Evolutionary conservation across 1,140 invertebrate species (phyloP).

Genomic region (Saccostrea cuccullata): DNA sequence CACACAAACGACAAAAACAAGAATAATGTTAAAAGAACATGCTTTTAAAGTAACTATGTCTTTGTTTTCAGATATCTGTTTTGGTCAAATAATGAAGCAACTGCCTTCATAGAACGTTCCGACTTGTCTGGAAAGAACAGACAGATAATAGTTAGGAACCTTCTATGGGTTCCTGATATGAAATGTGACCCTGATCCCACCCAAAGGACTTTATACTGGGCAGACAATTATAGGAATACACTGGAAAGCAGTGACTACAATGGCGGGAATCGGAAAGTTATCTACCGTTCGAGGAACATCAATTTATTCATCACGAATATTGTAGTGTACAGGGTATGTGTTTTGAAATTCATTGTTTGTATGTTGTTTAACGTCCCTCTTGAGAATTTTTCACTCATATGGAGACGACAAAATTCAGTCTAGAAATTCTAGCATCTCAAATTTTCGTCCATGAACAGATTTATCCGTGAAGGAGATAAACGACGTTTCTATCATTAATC

Average conservation of each 20-base stretch:
- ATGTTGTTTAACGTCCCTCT: too few relatives aligned
- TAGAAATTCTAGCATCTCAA: too few relatives aligned
- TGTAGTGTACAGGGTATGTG: not conserved
- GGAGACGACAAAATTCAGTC: too few relatives aligned
- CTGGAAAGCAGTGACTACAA: slow-evolving; percentile 4
- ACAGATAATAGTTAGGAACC: slow-evolving; percentile 4
- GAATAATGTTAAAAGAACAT: too few relatives aligned
- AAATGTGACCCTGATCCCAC: slow-evolving; percentile 1
- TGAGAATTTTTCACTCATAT: too few relatives aligned
- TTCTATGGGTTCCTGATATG: slow-evolving; percentile 24
- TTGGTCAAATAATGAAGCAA: slow-evolving; percentile 2
- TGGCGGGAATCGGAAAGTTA: not conserved
- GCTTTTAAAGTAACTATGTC: not conserved
- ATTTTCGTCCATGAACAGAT: too few relatives aligned
- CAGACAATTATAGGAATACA: slow-evolving; percentile 11
- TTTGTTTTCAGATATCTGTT: slow-evolving; percentile 13
- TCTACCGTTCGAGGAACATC: slow-evolving; percentile 9
- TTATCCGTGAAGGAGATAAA: too few relatives aligned
- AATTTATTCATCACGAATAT: not conserved
- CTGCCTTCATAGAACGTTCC: not conserved
- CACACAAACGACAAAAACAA: too few relatives aligned
- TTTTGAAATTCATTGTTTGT: not conserved
- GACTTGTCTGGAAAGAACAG: slow-evolving; percentile 11
- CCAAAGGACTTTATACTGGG: not conserved
- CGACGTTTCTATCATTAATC: too few relatives aligned